Percentiles rank a stretch among this genome's conserved stretches.
phyloP scores from a whole-genome alignment of 2,888 invertebrate genomes.

The Heliconius erato region DNA sequence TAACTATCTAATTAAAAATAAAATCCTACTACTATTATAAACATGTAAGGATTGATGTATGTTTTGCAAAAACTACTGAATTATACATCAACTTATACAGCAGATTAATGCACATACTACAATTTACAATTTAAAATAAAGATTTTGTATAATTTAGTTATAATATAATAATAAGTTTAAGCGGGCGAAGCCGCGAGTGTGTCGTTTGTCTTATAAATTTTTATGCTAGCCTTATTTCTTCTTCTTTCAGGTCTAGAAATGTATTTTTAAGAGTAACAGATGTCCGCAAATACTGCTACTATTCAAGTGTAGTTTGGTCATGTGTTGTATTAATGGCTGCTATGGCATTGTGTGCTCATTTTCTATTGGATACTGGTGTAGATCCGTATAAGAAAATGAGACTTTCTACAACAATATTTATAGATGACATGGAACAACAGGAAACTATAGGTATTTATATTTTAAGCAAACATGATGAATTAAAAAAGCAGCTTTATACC shows the following conservation, averaged over 20 bases:
- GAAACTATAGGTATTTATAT: slow-evolving; percentile 88
- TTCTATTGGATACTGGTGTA: slow-evolving; percentile 89
- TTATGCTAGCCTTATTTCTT: background rate
- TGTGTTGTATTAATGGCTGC: slow-evolving; percentile 89
- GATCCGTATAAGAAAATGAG: slow-evolving; percentile 81
- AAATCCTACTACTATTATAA: too few relatives aligned
- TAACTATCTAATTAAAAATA: background rate
- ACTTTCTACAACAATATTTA: slow-evolving; percentile 77
- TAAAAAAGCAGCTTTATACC: background rate
- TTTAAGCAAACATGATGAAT: background rate
- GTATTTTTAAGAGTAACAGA: slow-evolving; percentile 94
- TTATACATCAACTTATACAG: too few relatives aligned
- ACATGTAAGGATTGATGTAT: too few relatives aligned
- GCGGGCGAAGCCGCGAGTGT: too few relatives aligned
- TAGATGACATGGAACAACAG: slow-evolving; percentile 88
- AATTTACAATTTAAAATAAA: too few relatives aligned
- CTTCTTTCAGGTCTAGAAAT: slow-evolving; percentile 88
- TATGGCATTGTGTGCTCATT: slow-evolving; percentile 93
- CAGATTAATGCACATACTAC: too few relatives aligned
- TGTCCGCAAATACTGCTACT: slow-evolving; percentile 94
- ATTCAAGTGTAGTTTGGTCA: slow-evolving; percentile 93
- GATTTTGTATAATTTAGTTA: too few relatives aligned
- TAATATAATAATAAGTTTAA: too few relatives aligned
- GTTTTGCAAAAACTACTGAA: too few relatives aligned
- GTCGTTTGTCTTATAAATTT: too few relatives aligned